Conservation (phyloP, 64 coral and sea anemone species). For the Stichodactyla mertensii region DNA sequence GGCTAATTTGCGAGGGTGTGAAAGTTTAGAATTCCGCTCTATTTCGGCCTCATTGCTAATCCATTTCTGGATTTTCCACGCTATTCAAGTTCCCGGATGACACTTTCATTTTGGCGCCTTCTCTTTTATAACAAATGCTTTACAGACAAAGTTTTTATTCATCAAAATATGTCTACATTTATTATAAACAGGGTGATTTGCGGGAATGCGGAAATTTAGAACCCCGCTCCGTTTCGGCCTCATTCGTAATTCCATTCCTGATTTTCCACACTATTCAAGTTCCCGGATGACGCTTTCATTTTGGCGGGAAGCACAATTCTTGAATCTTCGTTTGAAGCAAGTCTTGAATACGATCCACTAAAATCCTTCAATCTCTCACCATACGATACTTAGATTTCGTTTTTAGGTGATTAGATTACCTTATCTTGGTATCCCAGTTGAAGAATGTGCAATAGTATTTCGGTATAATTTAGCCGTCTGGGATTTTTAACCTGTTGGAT, state of each 20-base stretch:
- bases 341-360: not conserved
- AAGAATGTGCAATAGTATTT: not conserved
- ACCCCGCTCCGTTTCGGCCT: too few species aligned
- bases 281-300: slow-evolving; percentile 17
- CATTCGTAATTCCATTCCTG: not conserved
- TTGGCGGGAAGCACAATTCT: slow-evolving; percentile 28
- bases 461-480: not conserved
- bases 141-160: too few species aligned
- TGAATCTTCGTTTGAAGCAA: not conserved
- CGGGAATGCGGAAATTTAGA: too few species aligned
- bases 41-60: not conserved
- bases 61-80: not conserved
- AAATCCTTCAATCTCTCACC: not conserved
- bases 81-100: not conserved
- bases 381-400: not conserved
- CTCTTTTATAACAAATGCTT: too few species aligned
- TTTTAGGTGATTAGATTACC: not conserved
- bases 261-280: not conserved
- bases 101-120: not conserved
- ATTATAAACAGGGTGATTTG: too few species aligned
- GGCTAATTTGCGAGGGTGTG: too few species aligned
- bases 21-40: too few species aligned
- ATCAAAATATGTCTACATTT: too few species aligned
- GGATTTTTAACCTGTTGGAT: not conserved
- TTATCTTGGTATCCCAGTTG: not conserved